phyloP scores from a whole-genome alignment of 2,797 vertebrate species.

The Loris lydekkerianus region DNA sequence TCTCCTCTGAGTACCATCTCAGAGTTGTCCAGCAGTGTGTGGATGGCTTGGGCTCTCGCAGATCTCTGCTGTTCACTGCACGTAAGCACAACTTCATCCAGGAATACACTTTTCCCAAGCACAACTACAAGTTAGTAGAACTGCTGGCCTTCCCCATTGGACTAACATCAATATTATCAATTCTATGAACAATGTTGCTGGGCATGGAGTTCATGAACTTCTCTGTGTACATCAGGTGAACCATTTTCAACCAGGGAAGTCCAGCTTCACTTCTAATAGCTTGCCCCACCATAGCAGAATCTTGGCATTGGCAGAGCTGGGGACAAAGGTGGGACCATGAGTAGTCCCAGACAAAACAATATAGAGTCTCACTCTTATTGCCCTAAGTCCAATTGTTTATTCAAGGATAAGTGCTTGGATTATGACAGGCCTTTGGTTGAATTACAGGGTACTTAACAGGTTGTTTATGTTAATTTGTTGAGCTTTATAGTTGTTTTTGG shows the following conservation, averaged over 20 bases:
- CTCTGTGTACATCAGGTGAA: background rate
- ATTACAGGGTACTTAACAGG: background rate
- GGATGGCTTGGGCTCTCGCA: background rate
- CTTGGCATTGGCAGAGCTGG: background rate
- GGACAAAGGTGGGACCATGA: background rate
- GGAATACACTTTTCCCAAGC: background rate
- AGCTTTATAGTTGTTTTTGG: background rate
- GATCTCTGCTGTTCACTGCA: background rate
- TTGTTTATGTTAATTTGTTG: background rate
- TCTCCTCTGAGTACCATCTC: background rate
- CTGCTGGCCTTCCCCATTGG: background rate
- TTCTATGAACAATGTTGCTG: background rate
- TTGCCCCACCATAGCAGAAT: background rate
- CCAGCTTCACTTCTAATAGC: background rate
- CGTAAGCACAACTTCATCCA: background rate
- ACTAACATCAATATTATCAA: background rate
- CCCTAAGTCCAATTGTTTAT: background rate
- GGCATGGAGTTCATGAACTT: background rate
- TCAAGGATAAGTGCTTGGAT: background rate
- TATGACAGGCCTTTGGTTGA: background rate
- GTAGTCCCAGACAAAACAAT: background rate
- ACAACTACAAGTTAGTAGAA: background rate
- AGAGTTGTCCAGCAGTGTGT: background rate
- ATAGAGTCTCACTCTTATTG: constrained; percentile 9
- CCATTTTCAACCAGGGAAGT: background rate